phyloP scores from a whole-genome alignment of 2,797 vertebrate species.

The Vireo griseus region DNA sequence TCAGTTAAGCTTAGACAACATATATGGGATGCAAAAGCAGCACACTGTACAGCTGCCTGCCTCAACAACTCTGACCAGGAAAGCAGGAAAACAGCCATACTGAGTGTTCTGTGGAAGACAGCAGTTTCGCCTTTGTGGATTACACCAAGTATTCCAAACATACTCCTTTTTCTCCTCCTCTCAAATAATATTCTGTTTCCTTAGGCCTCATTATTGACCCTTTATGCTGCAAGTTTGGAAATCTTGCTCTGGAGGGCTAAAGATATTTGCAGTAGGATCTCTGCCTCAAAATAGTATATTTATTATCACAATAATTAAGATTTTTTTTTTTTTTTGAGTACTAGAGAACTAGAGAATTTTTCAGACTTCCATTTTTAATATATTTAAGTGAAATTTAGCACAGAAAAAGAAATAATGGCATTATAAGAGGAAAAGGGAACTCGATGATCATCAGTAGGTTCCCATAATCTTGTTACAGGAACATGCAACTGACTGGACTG shows the following conservation, averaged over 20 bases:
- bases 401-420: neutral
- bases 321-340: neutral
- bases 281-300: neutral
- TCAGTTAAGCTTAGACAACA: neutral
- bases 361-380: neutral
- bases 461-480: neutral
- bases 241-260: neutral
- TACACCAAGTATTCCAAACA: neutral
- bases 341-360: neutral
- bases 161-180: neutral
- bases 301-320: neutral
- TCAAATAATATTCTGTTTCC: neutral
- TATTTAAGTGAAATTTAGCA: neutral
- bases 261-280: neutral
- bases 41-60: neutral
- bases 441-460: rapidly evolving
- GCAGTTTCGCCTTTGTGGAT: neutral
- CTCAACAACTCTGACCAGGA: neutral
- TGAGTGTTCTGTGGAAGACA: neutral
- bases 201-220: neutral
- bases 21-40: neutral
- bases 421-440: neutral
- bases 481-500: neutral
- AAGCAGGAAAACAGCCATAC: neutral
- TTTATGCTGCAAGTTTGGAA: neutral